Evolutionary conservation across 92 coral and sea anemone species (phyloP).

Genomic region (Parazoanthus atlanticus): DNA sequence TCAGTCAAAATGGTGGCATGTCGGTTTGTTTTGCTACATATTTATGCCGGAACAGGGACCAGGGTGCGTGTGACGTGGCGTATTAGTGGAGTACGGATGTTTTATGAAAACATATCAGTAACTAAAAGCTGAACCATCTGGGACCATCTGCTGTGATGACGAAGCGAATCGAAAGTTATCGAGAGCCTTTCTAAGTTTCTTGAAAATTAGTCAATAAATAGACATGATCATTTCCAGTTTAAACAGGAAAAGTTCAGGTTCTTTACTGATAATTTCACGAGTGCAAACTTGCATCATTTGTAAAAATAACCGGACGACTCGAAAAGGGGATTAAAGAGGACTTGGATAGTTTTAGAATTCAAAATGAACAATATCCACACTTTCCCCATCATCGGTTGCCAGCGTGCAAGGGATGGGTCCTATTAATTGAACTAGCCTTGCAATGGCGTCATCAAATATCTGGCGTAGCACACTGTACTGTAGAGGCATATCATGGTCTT

Average conservation of each 20-base stretch:
- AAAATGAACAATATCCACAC: too few relatives aligned
- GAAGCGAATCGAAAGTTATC: constrained; percentile 8
- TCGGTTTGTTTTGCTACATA: constrained; percentile 19
- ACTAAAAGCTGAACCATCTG: constrained; percentile 7
- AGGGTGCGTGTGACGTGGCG: neutral
- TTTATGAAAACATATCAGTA: constrained; percentile 22
- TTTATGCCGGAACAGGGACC: neutral
- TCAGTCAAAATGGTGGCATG: constrained; percentile 6
- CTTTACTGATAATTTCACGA: neutral
- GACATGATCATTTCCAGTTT: neutral
- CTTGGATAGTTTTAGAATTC: too few relatives aligned
- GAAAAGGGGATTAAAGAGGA: neutral
- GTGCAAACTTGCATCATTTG: neutral
- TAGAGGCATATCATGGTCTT: too few relatives aligned
- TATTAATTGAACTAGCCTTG: too few relatives aligned
- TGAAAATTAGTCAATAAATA: neutral
- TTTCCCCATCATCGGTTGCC: too few relatives aligned
- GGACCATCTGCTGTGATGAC: neutral
- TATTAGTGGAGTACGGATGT: constrained; percentile 5
- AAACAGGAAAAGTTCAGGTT: neutral
- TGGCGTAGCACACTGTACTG: too few relatives aligned
- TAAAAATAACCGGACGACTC: neutral
- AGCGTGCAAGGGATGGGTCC: too few relatives aligned
- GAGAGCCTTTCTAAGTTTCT: neutral
- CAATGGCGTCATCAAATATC: too few relatives aligned